Base-by-base conservation (phyloP, 2,113 vertebrate species). In the Piprites chloris region DNA sequence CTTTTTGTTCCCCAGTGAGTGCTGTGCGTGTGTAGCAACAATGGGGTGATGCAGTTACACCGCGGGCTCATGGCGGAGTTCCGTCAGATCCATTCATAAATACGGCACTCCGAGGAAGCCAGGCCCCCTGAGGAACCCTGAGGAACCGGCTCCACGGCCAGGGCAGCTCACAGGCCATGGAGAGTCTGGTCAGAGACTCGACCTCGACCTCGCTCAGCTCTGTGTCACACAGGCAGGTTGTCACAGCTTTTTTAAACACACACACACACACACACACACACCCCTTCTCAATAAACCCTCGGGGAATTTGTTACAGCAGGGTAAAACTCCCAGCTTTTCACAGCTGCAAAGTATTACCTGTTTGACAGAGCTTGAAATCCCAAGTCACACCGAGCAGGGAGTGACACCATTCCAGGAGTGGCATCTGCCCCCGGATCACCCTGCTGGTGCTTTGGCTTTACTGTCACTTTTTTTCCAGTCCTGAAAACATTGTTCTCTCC, bases 21-120 rank as follows among this genome's bases (percentile, higher is more conserved):
- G 97, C 97, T 96, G 96, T 98, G 98, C 97, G 93, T 98, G 98
- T 98, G 97, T 97, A 97, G 94, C 96, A 97, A 98, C 97, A 98
- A 97, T 97, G 97, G 96, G 85, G 95, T 88, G 96, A 97, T 97
- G 98, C 97, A 97, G 97, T 94, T 87, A 97, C 95, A 94, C 96
- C 56, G 52, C 62, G 82, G 95, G 97, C 97, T 95, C 80, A 97
- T 95, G 95, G 95, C 53, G 56, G 85, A 97, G 98, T 98, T 98
- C 98, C 97, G 93, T 96, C 95, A 58, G 87, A 93, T 73, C 97
- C 97, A 96, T 97, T 98, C 97, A 96, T 93, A 96, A 96, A 92
- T 89, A 73, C 63, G 13, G 96, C 91, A 0, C 35, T 33, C 65
- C 6, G 53, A 97, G 98, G 98, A 98, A 98, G 97, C 96, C 65